phyloP scores from a whole-genome alignment of 2,797 vertebrate species.

The Champsocephalus gunnari region DNA sequence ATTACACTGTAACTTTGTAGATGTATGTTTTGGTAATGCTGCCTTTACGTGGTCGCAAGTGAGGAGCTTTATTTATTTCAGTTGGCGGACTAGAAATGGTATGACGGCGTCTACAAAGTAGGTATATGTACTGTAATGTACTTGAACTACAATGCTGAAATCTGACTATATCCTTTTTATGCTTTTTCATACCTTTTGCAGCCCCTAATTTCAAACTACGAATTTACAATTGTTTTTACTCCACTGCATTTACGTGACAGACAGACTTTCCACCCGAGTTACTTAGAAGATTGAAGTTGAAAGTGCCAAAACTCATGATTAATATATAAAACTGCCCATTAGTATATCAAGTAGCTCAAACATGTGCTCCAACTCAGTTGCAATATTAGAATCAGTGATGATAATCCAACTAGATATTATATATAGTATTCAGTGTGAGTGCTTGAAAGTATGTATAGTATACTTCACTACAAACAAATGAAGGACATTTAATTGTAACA shows the following conservation, averaged over 20 bases:
- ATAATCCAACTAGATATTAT: neutral
- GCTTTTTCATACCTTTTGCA: neutral
- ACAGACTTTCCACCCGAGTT: no score
- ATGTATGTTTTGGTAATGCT: neutral
- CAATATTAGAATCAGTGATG: neutral
- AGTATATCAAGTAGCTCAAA: no score
- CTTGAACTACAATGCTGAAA: neutral
- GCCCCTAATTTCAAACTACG: neutral
- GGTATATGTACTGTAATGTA: neutral
- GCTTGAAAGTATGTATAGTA: neutral
- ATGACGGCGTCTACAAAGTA: neutral
- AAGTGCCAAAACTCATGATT: no score
- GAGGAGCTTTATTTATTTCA: neutral
- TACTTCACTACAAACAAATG: neutral
- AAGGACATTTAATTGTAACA: neutral
- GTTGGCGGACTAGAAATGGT: neutral
- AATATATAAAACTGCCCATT: no score
- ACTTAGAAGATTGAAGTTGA: no score
- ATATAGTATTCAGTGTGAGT: neutral
- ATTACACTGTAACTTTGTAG: neutral
- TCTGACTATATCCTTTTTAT: neutral
- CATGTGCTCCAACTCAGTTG: no score
- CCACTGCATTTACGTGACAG: neutral
- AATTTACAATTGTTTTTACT: neutral
- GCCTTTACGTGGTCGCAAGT: neutral